These are phyloP conservation scores for Todiramphus saurophagus DNA, from an alignment of 2,113 vertebrate genomes.

Conservation along the genomic window DNA sequence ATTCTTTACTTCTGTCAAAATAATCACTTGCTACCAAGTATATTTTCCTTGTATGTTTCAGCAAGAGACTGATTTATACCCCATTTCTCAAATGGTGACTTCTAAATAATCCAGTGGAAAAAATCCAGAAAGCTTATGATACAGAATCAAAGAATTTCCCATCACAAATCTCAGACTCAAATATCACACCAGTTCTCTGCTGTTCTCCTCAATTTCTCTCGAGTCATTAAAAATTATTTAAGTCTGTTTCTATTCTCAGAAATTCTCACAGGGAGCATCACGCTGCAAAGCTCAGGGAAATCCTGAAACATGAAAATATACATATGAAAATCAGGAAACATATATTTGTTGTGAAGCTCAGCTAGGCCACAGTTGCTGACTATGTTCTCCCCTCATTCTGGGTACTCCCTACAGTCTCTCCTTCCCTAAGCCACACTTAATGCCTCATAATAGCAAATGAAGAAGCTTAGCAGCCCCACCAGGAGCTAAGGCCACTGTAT, in stretches of 20 bases:
- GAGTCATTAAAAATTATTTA: background rate
- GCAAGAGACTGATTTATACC: background rate
- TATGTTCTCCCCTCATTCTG: background rate
- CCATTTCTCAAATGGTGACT: rapidly evolving
- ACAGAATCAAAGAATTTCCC: background rate
- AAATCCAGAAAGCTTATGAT: background rate
- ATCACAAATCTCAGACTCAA: background rate
- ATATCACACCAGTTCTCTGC: background rate
- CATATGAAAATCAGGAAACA: background rate
- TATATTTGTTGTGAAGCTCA: background rate
- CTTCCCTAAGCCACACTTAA: background rate
- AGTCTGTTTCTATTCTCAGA: background rate
- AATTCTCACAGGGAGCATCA: background rate
- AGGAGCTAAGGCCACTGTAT: background rate
- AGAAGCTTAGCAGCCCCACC: background rate
- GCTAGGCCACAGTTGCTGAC: background rate
- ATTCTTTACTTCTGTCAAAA: background rate
- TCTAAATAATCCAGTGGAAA: background rate
- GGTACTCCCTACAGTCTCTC: background rate
- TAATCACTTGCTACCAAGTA: background rate
- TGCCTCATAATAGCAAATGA: background rate
- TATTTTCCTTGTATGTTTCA: background rate
- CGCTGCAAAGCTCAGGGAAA: background rate
- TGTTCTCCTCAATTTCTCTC: background rate
- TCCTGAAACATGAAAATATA: background rate